Percentiles rank a stretch among this genome's conserved stretches.
phyloP scores from a whole-genome alignment of 2,113 vertebrate species.

The Nyctibius bracteatus region DNA sequence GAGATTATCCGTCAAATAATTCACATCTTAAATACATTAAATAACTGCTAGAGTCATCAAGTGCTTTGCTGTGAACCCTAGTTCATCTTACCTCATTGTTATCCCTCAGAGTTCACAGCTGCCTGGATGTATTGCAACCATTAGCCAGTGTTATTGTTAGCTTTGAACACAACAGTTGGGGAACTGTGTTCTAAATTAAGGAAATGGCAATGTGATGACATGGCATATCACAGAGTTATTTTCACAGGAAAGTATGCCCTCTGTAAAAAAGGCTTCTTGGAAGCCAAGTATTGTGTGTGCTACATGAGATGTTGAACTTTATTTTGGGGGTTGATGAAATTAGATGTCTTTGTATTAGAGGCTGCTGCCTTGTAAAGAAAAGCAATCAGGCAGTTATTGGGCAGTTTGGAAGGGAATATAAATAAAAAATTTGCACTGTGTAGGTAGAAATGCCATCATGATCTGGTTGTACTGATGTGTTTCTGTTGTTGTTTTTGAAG shows the following conservation, averaged over 20 bases:
- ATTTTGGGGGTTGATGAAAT: not conserved
- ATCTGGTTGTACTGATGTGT: not conserved
- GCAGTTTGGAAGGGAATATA: not conserved
- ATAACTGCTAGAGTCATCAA: conserved; percentile 60
- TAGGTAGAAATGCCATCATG: not conserved
- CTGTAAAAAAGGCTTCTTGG: conserved; percentile 11
- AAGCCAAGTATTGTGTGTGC: not conserved
- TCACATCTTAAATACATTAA: conserved; percentile 75
- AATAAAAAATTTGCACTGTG: not conserved
- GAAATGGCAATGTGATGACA: conserved; percentile 65
- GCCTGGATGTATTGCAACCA: conserved; percentile 53
- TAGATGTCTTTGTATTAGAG: not conserved
- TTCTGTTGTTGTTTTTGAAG: not conserved
- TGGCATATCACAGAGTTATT: conserved; percentile 34
- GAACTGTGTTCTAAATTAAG: conserved; percentile 62
- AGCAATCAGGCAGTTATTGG: not conserved
- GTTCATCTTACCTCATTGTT: conserved; percentile 74
- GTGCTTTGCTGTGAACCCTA: conserved; percentile 62
- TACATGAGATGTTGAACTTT: conserved; percentile 15
- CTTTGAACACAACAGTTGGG: conserved; percentile 47
- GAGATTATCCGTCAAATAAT: conserved; percentile 72
- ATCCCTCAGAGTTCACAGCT: conserved; percentile 72
- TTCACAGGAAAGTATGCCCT: conserved; percentile 20
- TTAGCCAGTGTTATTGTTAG: conserved; percentile 62
- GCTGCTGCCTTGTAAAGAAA: not conserved